Percentiles rank a stretch among this genome's conserved stretches.
phyloP scores from a whole-genome alignment of 2,888 invertebrate genomes.

The Pseudococcus viburni region DNA sequence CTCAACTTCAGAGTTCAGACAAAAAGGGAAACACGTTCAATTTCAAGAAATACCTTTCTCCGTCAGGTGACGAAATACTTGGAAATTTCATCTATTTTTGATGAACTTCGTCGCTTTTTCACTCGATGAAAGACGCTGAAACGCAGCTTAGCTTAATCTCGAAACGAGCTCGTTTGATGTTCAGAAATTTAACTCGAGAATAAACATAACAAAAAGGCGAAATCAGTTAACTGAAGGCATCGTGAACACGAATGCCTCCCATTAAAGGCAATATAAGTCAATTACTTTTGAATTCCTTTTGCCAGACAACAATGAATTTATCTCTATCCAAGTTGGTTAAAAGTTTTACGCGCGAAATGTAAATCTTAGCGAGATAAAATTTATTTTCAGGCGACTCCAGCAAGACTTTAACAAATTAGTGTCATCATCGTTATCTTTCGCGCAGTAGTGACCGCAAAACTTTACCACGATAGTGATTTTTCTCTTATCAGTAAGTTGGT shows the following conservation, averaged over 20 bases:
- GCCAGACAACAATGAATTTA: conserved; percentile 40
- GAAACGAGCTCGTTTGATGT: conserved; percentile 18
- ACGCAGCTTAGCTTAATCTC: not conserved
- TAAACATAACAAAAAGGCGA: conserved; percentile 20
- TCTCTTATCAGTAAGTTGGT: not conserved
- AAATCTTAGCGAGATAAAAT: conserved; percentile 49
- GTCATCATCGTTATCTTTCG: conserved; percentile 50
- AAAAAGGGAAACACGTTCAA: too few species aligned
- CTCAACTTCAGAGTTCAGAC: too few species aligned
- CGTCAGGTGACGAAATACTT: not conserved
- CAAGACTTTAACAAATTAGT: conserved; percentile 52
- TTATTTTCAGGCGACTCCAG: conserved; percentile 12
- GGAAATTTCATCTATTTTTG: not conserved
- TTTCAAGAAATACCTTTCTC: not conserved
- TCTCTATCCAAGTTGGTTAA: conserved; percentile 35
- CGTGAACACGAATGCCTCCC: not conserved
- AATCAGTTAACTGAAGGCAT: conserved; percentile 11
- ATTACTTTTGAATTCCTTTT: conserved; percentile 28
- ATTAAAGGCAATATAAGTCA: conserved; percentile 50
- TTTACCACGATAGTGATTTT: conserved; percentile 50
- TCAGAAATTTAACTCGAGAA: not conserved
- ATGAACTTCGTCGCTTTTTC: not conserved
- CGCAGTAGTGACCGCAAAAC: conserved; percentile 36
- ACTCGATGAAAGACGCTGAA: not conserved
- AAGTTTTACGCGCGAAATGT: conserved; percentile 47